A percentile compares a stretch with the other conserved stretches of the same genome.
These are phyloP conservation scores for Notoglanidium macrostoma DNA, from an alignment of 2,797 vertebrate species.

Conservation along the genomic window DNA sequence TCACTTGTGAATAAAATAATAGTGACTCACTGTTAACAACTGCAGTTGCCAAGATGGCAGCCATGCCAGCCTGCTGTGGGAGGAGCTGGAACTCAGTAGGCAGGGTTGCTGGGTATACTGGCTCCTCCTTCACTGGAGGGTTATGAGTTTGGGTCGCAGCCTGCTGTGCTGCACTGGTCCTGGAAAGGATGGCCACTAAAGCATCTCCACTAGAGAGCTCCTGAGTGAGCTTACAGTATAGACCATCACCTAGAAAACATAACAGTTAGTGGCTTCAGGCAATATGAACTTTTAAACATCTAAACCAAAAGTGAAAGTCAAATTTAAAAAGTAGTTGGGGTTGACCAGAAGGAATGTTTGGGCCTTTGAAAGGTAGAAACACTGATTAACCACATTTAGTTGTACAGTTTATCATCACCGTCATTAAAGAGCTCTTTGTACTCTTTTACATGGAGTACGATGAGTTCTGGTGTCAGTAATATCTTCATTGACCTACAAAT, in stretches of 20 bases:
- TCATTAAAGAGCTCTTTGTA: not conserved
- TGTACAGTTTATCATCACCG: not conserved
- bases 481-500: not conserved
- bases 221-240: constrained; percentile 86
- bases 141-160: constrained; percentile 66
- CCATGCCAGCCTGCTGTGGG: constrained; percentile 97
- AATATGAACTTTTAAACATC: not conserved
- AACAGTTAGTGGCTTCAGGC: not conserved
- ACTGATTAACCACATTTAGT: not conserved
- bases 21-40: constrained; percentile 91
- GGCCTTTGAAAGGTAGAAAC: not conserved
- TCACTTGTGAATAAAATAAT: not conserved
- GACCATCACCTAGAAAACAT: constrained; percentile 72
- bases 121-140: constrained; percentile 74
- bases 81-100: constrained; percentile 91
- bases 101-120: constrained; percentile 66
- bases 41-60: constrained; percentile 91
- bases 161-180: constrained; percentile 63
- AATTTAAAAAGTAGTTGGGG: not conserved
- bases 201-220: constrained; percentile 72
- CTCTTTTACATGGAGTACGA: not conserved
- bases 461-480: not conserved
- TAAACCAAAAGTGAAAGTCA: not conserved
- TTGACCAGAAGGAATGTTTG: not conserved
- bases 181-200: constrained; percentile 69